A percentile compares a stretch with the other conserved stretches of the same genome.
Evolutionary conservation across 2,797 vertebrate species (phyloP).

Genomic region (Fundulus diaphanus): DNA sequence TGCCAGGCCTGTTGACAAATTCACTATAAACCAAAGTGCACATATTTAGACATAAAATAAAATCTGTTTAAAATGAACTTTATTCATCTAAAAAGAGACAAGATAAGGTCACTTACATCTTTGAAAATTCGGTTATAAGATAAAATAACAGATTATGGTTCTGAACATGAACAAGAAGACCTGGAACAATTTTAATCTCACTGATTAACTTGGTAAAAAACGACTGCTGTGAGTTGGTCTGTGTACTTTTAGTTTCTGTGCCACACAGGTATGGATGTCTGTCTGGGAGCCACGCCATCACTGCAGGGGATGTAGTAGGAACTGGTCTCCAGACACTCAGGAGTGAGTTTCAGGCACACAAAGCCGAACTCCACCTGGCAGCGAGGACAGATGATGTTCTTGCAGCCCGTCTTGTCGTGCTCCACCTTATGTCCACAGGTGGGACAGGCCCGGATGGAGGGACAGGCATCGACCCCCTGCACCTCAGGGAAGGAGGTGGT

Average conservation of each 20-base stretch:
- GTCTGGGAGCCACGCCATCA: conserved; percentile 71
- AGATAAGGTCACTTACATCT: neutral
- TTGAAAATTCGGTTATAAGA: neutral
- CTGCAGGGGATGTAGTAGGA: conserved; percentile 65
- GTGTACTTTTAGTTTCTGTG: neutral
- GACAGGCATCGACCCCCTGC: conserved; percentile 40
- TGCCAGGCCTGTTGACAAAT: rapidly evolving
- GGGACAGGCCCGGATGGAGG: conserved; percentile 79
- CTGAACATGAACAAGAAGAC: neutral
- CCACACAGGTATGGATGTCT: conserved; percentile 23
- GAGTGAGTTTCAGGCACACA: conserved; percentile 77
- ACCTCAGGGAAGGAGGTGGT: conserved; percentile 35
- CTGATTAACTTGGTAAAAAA: too few relatives aligned
- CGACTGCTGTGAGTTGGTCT: neutral
- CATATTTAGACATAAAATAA: neutral
- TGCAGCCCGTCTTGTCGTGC: conserved; percentile 78
- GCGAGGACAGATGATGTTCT: conserved; percentile 77
- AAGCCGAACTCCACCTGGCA: conserved; percentile 83
- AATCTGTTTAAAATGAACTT: neutral
- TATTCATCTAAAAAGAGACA: neutral
- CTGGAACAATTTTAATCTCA: too few relatives aligned
- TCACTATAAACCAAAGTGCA: neutral
- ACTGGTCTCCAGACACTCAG: conserved; percentile 54
- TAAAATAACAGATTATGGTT: neutral
- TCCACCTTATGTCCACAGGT: conserved; percentile 78